Percentiles rank a stretch among this genome's conserved stretches.
Conservation (phyloP, 2,113 vertebrate species). For the Acrocephalus arundinaceus region DNA sequence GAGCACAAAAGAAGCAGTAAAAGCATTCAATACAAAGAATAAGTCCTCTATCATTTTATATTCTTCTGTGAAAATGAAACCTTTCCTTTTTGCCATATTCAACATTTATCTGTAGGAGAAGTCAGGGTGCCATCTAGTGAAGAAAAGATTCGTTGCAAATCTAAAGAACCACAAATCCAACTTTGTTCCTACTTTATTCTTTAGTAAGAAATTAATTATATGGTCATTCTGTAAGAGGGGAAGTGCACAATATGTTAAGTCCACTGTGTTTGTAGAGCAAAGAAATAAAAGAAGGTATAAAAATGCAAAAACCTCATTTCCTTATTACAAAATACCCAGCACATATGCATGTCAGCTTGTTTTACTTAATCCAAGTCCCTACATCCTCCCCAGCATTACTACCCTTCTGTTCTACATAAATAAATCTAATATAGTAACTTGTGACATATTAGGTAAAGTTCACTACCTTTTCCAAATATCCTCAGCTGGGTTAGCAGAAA, state of each 20-base stretch:
- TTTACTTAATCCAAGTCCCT: background rate
- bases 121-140: slow-evolving; percentile 22
- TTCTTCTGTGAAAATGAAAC: background rate
- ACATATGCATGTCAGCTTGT: background rate
- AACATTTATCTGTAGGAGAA: background rate
- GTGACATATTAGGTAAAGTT: background rate
- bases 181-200: background rate
- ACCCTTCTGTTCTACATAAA: background rate
- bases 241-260: background rate
- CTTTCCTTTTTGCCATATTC: background rate
- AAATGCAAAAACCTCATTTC: background rate
- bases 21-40: background rate
- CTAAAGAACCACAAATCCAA: background rate
- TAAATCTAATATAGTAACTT: background rate
- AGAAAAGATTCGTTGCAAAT: background rate
- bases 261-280: background rate
- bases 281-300: background rate
- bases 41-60: background rate
- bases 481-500: background rate
- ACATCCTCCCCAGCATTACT: background rate
- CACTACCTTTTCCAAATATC: background rate
- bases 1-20: background rate
- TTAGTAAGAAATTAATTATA: background rate
- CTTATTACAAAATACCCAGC: background rate
- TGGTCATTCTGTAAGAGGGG: background rate